Evolutionary conservation across 2,888 invertebrate genomes (phyloP), one percentile per base, ranked within the genome.

Genomic region (Iphiclides podalirius): DNA sequence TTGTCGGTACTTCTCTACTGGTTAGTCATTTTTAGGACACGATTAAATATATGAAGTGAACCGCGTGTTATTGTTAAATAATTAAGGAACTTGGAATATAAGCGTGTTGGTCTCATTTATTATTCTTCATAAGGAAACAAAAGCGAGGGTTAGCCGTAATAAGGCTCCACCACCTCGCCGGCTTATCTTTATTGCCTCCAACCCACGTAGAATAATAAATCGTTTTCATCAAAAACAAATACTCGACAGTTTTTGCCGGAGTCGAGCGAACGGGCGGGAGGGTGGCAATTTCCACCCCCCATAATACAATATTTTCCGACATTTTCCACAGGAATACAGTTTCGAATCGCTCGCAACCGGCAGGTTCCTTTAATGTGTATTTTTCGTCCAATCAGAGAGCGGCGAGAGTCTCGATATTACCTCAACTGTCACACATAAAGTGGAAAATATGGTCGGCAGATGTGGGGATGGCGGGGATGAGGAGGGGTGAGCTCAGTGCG

Each of bases 371-470:
- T 89, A 89, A 89, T 89, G 89, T 89, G 82, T 86, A 89, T 89
- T 89, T 89, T 89, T 89, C 89, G 89, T 84, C 89, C 89, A 89
- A 89, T 89, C 89, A 89, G 86, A 84, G 86, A 79, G 75, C 86
- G 85, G 88, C 84, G 80, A 85, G 86, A 87, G 84, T 84, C 89
- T 88, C 89, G 89, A 89, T 89, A 89, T 89, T 89, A 89, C 89
- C 89, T 89, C 89, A 89, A 89, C 89, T 89, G 89, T 89, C 89
- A 89, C 89, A 89, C 89, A 89, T 89, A 89, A 89, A 89, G 89
- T 89, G 89, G 89, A 88, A 89, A 89, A 89, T 89, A 89, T 89
- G 89, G 89, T 89, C 87, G 84, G 83, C 82, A 83, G 85, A 82
- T 87, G 84, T 81, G 74, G 87, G 80, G 86, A 75, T 76, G 60